These are phyloP conservation scores for Heliconius ismenius DNA, from an alignment of 2,888 invertebrate genomes.

Conservation along the genomic window DNA sequence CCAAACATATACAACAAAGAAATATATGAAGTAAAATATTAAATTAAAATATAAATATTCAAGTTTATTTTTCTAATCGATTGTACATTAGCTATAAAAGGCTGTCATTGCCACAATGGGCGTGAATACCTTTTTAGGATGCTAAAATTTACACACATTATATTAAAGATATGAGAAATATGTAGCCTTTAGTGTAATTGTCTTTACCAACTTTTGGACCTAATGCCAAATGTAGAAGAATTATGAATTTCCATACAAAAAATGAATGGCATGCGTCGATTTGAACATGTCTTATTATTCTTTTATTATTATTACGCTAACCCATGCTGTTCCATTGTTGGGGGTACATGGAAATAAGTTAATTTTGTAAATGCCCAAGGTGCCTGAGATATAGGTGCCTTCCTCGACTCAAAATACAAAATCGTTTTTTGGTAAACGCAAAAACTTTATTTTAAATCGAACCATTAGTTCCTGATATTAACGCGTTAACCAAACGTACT, in stretches of 20 bases:
- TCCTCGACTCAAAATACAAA: too few relatives aligned
- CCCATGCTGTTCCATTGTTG: too few relatives aligned
- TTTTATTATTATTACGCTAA: not conserved
- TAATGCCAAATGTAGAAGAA: not conserved
- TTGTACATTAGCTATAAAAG: not conserved
- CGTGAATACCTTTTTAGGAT: not conserved
- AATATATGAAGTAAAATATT: not conserved
- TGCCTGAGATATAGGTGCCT: too few relatives aligned
- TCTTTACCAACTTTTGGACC: not conserved
- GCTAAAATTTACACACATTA: not conserved
- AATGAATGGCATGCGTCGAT: not conserved
- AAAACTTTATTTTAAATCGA: too few relatives aligned
- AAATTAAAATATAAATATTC: not conserved
- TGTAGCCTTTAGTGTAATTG: not conserved
- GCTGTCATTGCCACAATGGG: not conserved
- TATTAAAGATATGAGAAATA: not conserved
- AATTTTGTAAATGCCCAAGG: too few relatives aligned
- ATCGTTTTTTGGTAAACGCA: too few relatives aligned
- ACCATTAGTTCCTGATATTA: too few relatives aligned
- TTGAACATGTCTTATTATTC: not conserved
- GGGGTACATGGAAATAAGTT: too few relatives aligned
- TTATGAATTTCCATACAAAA: not conserved
- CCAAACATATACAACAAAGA: too few relatives aligned
- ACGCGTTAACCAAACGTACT: too few relatives aligned
- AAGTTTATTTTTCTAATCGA: conserved; percentile 1